A percentile compares a stretch with the other conserved stretches of the same genome.
phyloP scores from a whole-genome alignment of 2,888 invertebrate genomes.

The Dynastes tityus region DNA sequence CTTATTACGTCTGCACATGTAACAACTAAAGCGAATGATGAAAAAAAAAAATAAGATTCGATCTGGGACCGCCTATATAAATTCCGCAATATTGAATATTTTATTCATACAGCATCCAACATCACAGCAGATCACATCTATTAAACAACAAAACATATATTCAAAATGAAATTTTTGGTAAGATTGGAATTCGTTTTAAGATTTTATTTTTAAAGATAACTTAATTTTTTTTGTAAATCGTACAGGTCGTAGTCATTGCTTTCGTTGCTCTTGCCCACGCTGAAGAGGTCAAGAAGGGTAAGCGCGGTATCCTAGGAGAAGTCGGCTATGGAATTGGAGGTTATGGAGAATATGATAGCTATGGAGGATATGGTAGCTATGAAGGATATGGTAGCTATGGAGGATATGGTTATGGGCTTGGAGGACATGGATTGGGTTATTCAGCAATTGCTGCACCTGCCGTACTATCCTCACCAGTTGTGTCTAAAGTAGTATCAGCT shows the following conservation, averaged over 20 bases:
- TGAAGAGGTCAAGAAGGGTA: slow-evolving; percentile 39
- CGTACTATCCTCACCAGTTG: slow-evolving; percentile 32
- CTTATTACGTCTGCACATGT: slow-evolving; percentile 37
- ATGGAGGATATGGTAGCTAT: neutral
- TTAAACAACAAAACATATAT: neutral
- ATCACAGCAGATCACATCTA: neutral
- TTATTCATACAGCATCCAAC: slow-evolving; percentile 30
- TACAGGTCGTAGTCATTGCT: slow-evolving; percentile 37
- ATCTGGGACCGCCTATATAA: slow-evolving; percentile 35
- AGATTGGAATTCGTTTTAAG: neutral
- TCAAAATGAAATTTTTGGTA: slow-evolving; percentile 46
- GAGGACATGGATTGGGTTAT: slow-evolving; percentile 25
- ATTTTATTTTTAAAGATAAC: neutral
- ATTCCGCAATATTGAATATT: slow-evolving; percentile 23
- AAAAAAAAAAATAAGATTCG: slow-evolving; percentile 16
- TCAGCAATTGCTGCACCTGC: slow-evolving; percentile 33
- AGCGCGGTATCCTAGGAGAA: slow-evolving; percentile 37
- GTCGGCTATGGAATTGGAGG: slow-evolving; percentile 30
- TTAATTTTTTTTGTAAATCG: neutral
- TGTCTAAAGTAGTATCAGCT: slow-evolving; percentile 38
- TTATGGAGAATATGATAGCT: slow-evolving; percentile 29
- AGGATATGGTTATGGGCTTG: slow-evolving; percentile 18
- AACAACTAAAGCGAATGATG: neutral
- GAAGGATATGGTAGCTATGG: neutral
- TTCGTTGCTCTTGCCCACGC: slow-evolving; percentile 16